Percentiles rank a stretch among this genome's conserved stretches.
phyloP scores from a whole-genome alignment of 2,113 vertebrate species.

The Coturnix japonica region DNA sequence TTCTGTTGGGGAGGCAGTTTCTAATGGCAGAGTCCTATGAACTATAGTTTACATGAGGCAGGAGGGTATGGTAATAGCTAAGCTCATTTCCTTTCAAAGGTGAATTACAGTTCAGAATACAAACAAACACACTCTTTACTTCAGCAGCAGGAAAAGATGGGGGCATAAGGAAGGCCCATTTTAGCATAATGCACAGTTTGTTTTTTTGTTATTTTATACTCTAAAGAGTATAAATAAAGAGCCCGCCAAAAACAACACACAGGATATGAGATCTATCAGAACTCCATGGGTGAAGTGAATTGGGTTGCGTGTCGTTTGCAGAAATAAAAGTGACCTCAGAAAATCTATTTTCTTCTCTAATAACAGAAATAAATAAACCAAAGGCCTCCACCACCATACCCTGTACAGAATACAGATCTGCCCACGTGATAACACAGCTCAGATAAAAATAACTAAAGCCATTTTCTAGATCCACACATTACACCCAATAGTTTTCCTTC shows the following conservation, averaged over 20 bases:
- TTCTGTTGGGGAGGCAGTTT: not conserved
- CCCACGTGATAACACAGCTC: not conserved
- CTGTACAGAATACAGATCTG: not conserved
- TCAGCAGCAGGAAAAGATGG: not conserved
- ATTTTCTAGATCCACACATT: not conserved
- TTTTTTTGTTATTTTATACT: conserved; percentile 57
- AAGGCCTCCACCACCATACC: not conserved
- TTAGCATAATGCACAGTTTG: conserved; percentile 52
- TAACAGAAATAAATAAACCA: not conserved
- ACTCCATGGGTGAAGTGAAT: not conserved
- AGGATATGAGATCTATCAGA: conserved; percentile 46
- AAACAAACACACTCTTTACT: conserved; percentile 53
- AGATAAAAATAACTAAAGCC: not conserved
- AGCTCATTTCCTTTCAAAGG: conserved; percentile 63
- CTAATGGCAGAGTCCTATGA: conserved; percentile 3
- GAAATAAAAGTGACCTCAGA: conserved; percentile 7
- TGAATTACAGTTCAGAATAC: conserved; percentile 62
- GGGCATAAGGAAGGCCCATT: conserved; percentile 23
- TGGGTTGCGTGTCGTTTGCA: not conserved
- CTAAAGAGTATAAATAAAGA: conserved; percentile 45
- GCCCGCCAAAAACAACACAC: not conserved
- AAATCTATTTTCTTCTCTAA: not conserved
- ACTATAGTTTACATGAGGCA: conserved; percentile 24
- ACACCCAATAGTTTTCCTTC: not conserved
- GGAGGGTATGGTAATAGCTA: conserved; percentile 36